Conservation (phyloP, 2,797 vertebrate genomes). For the Fratercula arctica region DNA sequence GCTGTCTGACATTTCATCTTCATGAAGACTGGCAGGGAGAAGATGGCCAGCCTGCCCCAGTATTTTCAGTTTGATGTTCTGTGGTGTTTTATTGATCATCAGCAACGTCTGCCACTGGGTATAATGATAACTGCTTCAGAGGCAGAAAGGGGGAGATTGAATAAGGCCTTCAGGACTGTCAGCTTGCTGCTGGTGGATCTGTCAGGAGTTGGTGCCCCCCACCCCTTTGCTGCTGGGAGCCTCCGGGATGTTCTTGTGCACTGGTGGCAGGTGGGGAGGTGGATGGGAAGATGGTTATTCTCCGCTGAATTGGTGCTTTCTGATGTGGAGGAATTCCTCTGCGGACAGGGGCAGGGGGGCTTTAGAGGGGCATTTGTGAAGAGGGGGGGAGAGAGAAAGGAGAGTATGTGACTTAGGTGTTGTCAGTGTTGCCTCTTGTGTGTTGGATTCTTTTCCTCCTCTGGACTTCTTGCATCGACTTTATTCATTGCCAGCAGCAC, state of each 20-base stretch:
- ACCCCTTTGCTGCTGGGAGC: background rate
- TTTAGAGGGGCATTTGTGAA: background rate
- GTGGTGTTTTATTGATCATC: constrained; percentile 40
- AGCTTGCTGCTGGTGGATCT: background rate
- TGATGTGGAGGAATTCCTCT: background rate
- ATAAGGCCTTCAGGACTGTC: constrained; percentile 14
- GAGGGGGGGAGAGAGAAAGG: background rate
- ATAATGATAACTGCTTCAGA: background rate
- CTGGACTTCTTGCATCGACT: background rate
- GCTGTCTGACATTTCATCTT: background rate
- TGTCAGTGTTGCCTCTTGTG: background rate
- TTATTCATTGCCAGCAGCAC: background rate
- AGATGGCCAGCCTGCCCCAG: background rate
- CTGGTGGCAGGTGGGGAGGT: background rate
- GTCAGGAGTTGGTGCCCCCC: background rate
- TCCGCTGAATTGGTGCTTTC: constrained; percentile 8
- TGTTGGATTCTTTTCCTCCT: background rate
- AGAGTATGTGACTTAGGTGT: background rate
- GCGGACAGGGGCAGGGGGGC: background rate
- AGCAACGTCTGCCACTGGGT: background rate
- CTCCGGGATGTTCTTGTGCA: background rate
- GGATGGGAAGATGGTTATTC: background rate
- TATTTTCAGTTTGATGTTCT: constrained; percentile 26
- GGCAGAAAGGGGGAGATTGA: background rate
- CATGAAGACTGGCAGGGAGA: background rate